A percentile compares a stretch with the other conserved stretches of the same genome.
These are phyloP conservation scores for Geothlypis trichas DNA, from an alignment of 2,113 vertebrate species.

Conservation along the genomic window DNA sequence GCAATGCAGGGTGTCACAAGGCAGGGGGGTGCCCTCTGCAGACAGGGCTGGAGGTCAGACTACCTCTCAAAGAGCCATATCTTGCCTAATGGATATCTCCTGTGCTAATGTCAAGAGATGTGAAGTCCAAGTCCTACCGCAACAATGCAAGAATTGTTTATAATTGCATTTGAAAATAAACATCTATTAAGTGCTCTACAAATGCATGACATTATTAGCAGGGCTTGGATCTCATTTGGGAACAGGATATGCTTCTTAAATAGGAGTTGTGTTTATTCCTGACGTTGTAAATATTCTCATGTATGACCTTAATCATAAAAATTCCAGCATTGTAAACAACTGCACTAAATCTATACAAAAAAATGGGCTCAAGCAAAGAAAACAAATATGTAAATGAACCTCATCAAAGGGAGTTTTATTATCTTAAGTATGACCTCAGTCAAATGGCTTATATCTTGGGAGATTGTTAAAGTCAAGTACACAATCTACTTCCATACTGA, in stretches of 20 bases:
- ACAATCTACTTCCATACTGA: background rate
- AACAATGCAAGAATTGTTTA: constrained; percentile 32
- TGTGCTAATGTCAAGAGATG: constrained; percentile 25
- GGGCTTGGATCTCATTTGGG: constrained; percentile 51
- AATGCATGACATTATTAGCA: constrained; percentile 45
- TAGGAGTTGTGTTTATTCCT: constrained; percentile 51
- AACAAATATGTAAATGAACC: constrained; percentile 73
- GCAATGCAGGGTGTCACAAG: background rate
- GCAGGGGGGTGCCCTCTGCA: constrained; percentile 4
- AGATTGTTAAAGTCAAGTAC: constrained; percentile 30
- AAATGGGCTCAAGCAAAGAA: constrained; percentile 56
- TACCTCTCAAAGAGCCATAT: background rate
- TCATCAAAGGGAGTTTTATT: constrained; percentile 63
- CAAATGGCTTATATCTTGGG: constrained; percentile 52
- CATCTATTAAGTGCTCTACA: constrained; percentile 56
- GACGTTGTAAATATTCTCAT: constrained; percentile 56
- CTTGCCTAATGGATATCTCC: constrained; percentile 10
- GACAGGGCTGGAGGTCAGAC: constrained; percentile 14
- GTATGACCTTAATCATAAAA: constrained; percentile 67
- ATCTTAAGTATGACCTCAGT: constrained; percentile 55
- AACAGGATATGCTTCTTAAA: constrained; percentile 59
- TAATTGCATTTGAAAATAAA: constrained; percentile 67
- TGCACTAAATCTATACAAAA: constrained; percentile 50
- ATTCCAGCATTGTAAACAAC: constrained; percentile 62
- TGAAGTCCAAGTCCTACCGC: background rate